phyloP scores from a whole-genome alignment of 2,797 vertebrate species.

The Danio albolineatus region DNA sequence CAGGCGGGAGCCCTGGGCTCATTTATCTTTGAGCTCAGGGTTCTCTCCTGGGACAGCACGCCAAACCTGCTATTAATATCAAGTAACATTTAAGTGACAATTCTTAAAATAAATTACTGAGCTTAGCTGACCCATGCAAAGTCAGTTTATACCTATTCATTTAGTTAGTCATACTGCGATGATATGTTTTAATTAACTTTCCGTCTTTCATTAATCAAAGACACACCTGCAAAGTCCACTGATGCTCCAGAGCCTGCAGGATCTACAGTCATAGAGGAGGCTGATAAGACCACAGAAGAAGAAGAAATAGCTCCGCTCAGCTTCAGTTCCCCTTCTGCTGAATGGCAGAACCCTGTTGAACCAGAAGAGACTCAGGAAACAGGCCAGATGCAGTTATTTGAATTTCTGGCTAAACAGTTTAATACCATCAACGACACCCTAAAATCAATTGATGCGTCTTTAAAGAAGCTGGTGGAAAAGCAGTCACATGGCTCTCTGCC shows the following conservation, averaged over 20 bases:
- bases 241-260: background rate
- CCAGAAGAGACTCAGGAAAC: background rate
- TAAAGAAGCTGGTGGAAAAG: conserved; percentile 13
- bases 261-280: background rate
- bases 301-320: background rate
- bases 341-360: background rate
- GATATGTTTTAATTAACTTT: background rate
- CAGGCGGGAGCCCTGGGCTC: too few species aligned
- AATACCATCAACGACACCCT: background rate
- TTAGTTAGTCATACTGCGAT: background rate
- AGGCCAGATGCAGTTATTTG: background rate
- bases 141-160: too few species aligned
- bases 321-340: background rate
- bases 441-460: conserved; percentile 15
- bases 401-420: conserved; percentile 7
- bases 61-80: too few species aligned
- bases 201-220: background rate
- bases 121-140: too few species aligned
- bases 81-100: too few species aligned
- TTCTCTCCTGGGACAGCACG: too few species aligned
- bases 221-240: background rate
- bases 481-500: background rate
- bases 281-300: background rate
- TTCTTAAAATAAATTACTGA: too few species aligned
- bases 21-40: too few species aligned